Evolutionary conservation across 2,797 vertebrate genomes (phyloP).

Genomic region (Choloepus didactylus): DNA sequence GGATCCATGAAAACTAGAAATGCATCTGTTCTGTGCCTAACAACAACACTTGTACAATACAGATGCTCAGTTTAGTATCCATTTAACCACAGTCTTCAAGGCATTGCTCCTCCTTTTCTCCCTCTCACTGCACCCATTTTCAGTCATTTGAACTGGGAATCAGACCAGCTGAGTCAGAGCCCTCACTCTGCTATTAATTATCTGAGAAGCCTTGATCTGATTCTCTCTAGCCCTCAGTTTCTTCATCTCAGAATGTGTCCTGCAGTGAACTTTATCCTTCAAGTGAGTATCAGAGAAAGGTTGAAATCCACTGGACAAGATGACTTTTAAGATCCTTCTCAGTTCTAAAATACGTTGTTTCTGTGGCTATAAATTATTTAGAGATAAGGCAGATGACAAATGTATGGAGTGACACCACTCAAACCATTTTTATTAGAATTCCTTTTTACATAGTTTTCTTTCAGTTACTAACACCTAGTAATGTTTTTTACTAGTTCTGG

Average conservation of each 20-base stretch:
- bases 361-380: neutral
- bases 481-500: neutral
- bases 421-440: neutral
- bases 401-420: neutral
- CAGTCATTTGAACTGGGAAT: neutral
- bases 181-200: neutral
- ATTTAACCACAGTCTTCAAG: neutral
- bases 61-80: neutral
- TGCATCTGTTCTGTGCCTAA: neutral
- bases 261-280: neutral
- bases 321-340: neutral
- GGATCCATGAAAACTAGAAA: neutral
- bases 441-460: neutral
- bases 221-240: neutral
- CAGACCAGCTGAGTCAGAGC: neutral
- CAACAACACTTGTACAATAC: neutral
- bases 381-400: neutral
- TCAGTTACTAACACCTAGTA: neutral
- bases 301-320: neutral
- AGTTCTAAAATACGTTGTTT: neutral
- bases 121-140: neutral
- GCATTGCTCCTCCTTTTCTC: neutral
- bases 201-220: neutral
- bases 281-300: neutral
- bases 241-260: neutral